phyloP scores from a whole-genome alignment of 2,113 vertebrate genomes.

The Abramis brama region DNA sequence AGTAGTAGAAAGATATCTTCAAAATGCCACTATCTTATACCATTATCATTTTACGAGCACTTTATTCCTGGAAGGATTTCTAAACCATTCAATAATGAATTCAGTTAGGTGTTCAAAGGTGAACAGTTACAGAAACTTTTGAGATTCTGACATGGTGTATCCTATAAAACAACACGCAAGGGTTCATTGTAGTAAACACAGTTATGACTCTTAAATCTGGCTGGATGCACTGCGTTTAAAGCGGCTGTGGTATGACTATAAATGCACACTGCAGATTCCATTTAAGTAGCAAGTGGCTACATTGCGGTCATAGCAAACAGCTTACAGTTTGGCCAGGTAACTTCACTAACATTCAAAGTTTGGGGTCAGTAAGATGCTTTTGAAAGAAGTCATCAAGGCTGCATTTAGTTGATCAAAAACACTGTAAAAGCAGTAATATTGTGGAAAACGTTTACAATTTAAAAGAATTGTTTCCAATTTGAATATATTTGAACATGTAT shows the following conservation, averaged over 20 bases:
- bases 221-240: background rate
- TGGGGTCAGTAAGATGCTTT: background rate
- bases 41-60: constrained; percentile 8
- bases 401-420: background rate
- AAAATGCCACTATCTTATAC: background rate
- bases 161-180: background rate
- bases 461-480: too few relatives aligned
- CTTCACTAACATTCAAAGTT: background rate
- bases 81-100: background rate
- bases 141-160: background rate
- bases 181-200: background rate
- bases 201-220: background rate
- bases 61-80: background rate
- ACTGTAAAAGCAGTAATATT: background rate
- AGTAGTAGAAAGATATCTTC: background rate
- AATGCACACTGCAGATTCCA: background rate
- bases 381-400: background rate
- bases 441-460: background rate
- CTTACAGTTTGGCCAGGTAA: background rate
- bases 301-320: background rate
- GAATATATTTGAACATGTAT: too few relatives aligned
- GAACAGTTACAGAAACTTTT: background rate
- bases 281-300: background rate
- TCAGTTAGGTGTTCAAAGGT: background rate
- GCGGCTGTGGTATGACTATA: background rate